Percentiles rank a stretch among this genome's conserved stretches.
Conservation (phyloP, 2,888 invertebrate genomes). For the Falcaria lacertinaria region DNA sequence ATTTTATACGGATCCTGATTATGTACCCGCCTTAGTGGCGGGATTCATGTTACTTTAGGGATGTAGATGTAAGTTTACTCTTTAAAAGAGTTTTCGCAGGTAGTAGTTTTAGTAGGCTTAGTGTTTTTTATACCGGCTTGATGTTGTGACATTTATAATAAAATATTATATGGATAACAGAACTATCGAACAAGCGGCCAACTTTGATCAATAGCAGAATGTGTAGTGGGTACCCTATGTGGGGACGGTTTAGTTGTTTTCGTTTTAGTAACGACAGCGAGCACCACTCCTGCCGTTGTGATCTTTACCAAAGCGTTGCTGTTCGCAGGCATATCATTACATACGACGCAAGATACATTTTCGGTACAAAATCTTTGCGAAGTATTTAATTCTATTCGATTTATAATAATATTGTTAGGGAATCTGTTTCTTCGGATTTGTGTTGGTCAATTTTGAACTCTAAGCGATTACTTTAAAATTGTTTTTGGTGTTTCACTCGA, state of each 20-base stretch:
- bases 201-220: constrained; percentile 68
- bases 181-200: constrained; percentile 64
- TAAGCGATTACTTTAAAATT: constrained; percentile 31
- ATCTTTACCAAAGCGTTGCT: constrained; percentile 74
- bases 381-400: constrained; percentile 72
- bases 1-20: constrained; percentile 72
- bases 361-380: constrained; percentile 73
- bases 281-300: constrained; percentile 57
- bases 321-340: constrained; percentile 77
- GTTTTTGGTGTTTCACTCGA: constrained; percentile 60
- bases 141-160: constrained; percentile 78
- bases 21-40: constrained; percentile 40
- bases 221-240: constrained; percentile 67
- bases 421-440: constrained; percentile 62
- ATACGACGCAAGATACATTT: constrained; percentile 71
- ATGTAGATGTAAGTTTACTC: constrained; percentile 74
- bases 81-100: constrained; percentile 79
- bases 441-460: constrained; percentile 39
- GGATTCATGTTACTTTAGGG: constrained; percentile 71
- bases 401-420: constrained; percentile 70
- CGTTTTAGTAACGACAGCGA: constrained; percentile 38
- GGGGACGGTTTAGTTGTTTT: constrained; percentile 42
- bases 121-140: constrained; percentile 81
- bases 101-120: constrained; percentile 79
- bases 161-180: constrained; percentile 64